Evolutionary conservation across 2,797 vertebrate genomes (phyloP).

Genomic region (Carduelis carduelis): DNA sequence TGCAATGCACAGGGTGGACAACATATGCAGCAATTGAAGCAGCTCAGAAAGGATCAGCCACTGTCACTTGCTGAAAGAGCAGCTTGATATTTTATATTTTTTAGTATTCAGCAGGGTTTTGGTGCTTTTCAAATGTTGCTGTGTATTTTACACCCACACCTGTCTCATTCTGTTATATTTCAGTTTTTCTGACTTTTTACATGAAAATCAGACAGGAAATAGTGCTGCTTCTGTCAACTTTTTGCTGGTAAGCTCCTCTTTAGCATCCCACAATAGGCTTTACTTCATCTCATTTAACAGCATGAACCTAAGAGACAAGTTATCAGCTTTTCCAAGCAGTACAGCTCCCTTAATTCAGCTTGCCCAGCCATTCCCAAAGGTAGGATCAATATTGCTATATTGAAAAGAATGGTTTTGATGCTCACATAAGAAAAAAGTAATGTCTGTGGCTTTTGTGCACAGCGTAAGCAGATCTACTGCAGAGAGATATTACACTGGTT

Average conservation of each 20-base stretch:
- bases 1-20: background rate
- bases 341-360: background rate
- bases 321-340: background rate
- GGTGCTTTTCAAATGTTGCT: background rate
- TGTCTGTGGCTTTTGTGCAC: background rate
- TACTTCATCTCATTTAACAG: background rate
- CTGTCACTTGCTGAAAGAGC: background rate
- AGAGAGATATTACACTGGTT: background rate
- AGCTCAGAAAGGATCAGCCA: background rate
- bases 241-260: background rate
- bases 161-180: background rate
- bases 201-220: background rate
- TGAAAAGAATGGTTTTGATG: background rate
- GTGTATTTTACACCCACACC: background rate
- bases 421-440: background rate
- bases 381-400: constrained; percentile 7
- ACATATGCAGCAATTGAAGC: background rate
- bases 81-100: background rate
- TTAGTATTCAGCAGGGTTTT: background rate
- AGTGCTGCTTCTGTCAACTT: background rate
- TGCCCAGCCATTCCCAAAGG: background rate
- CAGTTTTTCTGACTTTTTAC: background rate
- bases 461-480: background rate
- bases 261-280: background rate
- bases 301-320: background rate